Conservation (phyloP, 2,113 vertebrate genomes). For the Corvus cornix region DNA sequence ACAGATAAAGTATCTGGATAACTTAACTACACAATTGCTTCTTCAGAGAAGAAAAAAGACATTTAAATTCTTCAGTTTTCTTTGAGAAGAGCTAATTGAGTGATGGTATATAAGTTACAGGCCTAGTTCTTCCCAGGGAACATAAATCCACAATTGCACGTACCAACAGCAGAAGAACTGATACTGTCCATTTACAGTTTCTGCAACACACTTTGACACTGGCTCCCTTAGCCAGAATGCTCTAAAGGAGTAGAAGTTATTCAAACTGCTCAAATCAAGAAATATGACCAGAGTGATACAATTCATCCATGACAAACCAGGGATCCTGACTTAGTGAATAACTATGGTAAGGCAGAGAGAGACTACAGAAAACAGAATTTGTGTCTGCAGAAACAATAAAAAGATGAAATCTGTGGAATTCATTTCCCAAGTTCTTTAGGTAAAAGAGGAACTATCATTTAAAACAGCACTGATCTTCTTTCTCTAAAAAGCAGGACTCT, state of each 20-base stretch:
- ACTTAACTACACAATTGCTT: neutral
- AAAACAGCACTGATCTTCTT: neutral
- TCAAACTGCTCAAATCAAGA: neutral
- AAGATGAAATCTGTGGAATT: neutral
- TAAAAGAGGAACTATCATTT: neutral
- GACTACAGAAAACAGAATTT: neutral
- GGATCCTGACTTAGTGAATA: neutral
- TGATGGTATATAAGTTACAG: neutral
- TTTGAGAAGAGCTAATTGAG: neutral
- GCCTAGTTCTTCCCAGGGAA: neutral
- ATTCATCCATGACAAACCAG: neutral
- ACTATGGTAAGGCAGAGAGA: neutral
- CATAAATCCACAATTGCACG: neutral
- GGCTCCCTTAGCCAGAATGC: neutral
- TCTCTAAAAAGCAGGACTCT: neutral
- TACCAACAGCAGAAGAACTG: neutral
- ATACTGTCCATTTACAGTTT: neutral
- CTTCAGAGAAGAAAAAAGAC: neutral
- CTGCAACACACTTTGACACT: neutral
- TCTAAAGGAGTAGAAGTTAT: neutral
- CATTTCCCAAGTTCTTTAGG: neutral
- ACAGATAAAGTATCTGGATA: neutral
- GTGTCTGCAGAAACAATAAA: neutral
- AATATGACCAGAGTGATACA: neutral
- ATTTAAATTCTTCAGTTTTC: neutral